Percentiles rank a stretch among this genome's conserved stretches.
Evolutionary conservation across 2,113 vertebrate species (phyloP).

Genomic region (Emydocephalus ijimae): DNA sequence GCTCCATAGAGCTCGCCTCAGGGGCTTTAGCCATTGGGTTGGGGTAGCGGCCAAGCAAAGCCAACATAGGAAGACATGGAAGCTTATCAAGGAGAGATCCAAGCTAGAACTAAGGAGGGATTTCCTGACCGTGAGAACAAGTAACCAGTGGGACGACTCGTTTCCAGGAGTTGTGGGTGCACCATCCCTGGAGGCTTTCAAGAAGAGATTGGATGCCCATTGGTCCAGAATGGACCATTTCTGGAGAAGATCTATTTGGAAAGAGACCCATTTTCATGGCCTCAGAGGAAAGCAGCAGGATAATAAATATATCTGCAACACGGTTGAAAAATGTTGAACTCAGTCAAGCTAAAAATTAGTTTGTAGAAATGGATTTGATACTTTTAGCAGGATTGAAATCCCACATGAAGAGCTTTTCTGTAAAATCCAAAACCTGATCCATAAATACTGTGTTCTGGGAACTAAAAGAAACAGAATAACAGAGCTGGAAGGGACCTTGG

Average conservation of each 20-base stretch:
- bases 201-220: neutral
- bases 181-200: neutral
- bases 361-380: neutral
- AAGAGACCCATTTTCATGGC: neutral
- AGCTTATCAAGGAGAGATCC: neutral
- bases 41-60: neutral
- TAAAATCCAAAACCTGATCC: neutral
- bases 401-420: neutral
- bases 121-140: neutral
- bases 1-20: neutral
- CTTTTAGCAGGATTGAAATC: neutral
- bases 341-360: neutral
- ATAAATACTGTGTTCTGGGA: neutral
- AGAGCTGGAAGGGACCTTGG: neutral
- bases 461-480: neutral
- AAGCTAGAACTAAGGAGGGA: neutral
- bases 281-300: neutral
- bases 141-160: neutral
- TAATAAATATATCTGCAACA: neutral
- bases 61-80: neutral
- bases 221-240: neutral
- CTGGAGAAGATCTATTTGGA: neutral
- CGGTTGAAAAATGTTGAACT: neutral
- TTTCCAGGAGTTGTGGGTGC: neutral
- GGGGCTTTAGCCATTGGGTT: constrained; percentile 17